Evolutionary conservation across 2,797 vertebrate genomes (phyloP), one percentile per base, ranked within the genome.

Genomic region (Pantherophis vulpinus): DNA sequence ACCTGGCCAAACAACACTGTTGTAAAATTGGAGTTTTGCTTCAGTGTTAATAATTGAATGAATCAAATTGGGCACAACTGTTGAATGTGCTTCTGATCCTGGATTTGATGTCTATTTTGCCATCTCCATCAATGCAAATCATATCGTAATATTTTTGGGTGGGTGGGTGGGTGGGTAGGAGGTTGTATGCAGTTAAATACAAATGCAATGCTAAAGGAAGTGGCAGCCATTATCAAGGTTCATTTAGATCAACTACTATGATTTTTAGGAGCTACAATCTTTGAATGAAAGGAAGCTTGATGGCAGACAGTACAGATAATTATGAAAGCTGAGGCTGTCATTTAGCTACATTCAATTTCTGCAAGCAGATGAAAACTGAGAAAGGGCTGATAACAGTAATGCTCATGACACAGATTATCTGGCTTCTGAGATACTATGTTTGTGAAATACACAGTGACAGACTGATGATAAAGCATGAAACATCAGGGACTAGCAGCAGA

Each of bases 361-460:
- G 29, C 89, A 13, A 27, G 3, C 23, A 86, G 1, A 1, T 92
- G 87, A 87, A 59, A 90, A 60, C 12, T 5, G 23, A 60, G 88
- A 93, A 0, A 60, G 92, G 5, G 66, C 61, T 92, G 18, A 12
- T 90, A 92, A 93, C n/a, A 93, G 88, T 3, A 61, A n/a, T 93
- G 93, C 4, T 51, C 5, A 1, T 88, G 91, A 92, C 91, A 94
- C 93, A 93, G 91, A 12, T 2, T 91, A 60, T 59, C 56, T 74
- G 23, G 0, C 1, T 27, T 93, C 93, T 92, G 56, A 32, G 66
- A 93, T 92, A 90, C 58, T 0, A 13, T 0, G 79, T 93, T 86
- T 93, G 11, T 93, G 63, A 94, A 95, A 94, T 63, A 32, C 4
- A 94, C 63, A 91, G 60, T 3, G 11, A 91, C 88, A 94, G 90